Base-by-base conservation (phyloP, 92 coral and sea anemone species). In the Porites rus region DNA sequence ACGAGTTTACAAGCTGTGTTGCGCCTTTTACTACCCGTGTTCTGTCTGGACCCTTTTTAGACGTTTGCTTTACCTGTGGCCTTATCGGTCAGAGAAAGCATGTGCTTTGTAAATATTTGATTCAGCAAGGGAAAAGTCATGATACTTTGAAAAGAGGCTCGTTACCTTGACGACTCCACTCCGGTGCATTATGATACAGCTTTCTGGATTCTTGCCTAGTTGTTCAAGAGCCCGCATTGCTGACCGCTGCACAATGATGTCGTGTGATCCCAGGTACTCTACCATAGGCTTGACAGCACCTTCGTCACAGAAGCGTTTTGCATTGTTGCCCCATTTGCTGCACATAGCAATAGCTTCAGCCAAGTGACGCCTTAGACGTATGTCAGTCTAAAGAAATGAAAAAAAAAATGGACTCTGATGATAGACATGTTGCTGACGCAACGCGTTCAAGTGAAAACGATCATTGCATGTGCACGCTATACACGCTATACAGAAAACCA, bases 331-430 rank as follows among this genome's bases (percentile, higher is more conserved):
- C 96, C 96, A 94, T 73, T 74, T 84, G 69, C 99, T 90, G 84
- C 99, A 96, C 78, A 94, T 94, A 20, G 98, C 98, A 65, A 92
- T 94, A 16, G 98, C 95, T 79, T 94, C 98, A 21, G 98, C 95
- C 6, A 94, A 88, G 68, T 94, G 95, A 8, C 94, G 91, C 72
- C 95, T 82, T 20, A 94, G 76, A 51, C 28, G 51, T 38, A 84
- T 69, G 64, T 94, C 90, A 65, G 80, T 84, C 98, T 94, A 65
- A 24, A 89, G 80, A 64, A 75, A 10, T 7, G 8, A 56, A 0
- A 56, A 56, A 9, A 56, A 56, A 10, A 10, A 12, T 56, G 13
- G 0, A 56, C 61, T 56, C 4, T 56, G 61, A 11, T 56, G 5
- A 56, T 56, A 56, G 16, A 10, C 3, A 12, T 10, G 61, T 10